phyloP scores from a whole-genome alignment of 1,140 invertebrate genomes.

The Oncopodura yosiiana region DNA sequence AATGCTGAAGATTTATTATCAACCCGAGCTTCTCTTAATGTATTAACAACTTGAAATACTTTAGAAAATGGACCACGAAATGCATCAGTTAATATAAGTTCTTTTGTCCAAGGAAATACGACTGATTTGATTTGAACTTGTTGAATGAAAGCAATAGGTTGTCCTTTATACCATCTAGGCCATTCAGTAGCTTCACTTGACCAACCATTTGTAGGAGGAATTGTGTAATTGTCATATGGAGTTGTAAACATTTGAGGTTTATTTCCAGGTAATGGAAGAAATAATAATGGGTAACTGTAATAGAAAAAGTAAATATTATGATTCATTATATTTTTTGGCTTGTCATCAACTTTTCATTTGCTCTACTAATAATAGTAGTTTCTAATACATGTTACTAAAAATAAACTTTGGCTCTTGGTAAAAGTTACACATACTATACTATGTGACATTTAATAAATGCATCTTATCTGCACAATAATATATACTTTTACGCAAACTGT shows the following conservation, averaged over 20 bases:
- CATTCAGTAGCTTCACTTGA: constrained; percentile 39
- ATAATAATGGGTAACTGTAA: constrained; percentile 64
- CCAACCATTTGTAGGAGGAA: constrained; percentile 34
- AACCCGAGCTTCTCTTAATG: constrained; percentile 72
- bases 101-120: constrained; percentile 74
- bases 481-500: too few relatives aligned
- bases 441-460: too few relatives aligned
- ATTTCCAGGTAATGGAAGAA: constrained; percentile 72
- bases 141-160: constrained; percentile 67
- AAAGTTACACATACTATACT: too few relatives aligned
- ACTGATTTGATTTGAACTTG: constrained; percentile 57
- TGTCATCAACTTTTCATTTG: not conserved
- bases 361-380: not conserved
- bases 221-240: constrained; percentile 38
- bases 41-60: constrained; percentile 74
- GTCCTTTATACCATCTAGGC: constrained; percentile 41
- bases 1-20: too few relatives aligned
- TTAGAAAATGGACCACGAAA: constrained; percentile 76
- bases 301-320: constrained; percentile 12
- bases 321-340: not conserved
- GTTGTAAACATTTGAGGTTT: constrained; percentile 55
- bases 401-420: too few relatives aligned
- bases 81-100: constrained; percentile 72
- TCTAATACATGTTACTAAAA: too few relatives aligned
- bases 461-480: too few relatives aligned